A percentile compares a stretch with the other conserved stretches of the same genome.
These are phyloP conservation scores for Cataglyphis rosenhaueri DNA, from an alignment of 2,888 invertebrate species.

Conservation along the genomic window DNA sequence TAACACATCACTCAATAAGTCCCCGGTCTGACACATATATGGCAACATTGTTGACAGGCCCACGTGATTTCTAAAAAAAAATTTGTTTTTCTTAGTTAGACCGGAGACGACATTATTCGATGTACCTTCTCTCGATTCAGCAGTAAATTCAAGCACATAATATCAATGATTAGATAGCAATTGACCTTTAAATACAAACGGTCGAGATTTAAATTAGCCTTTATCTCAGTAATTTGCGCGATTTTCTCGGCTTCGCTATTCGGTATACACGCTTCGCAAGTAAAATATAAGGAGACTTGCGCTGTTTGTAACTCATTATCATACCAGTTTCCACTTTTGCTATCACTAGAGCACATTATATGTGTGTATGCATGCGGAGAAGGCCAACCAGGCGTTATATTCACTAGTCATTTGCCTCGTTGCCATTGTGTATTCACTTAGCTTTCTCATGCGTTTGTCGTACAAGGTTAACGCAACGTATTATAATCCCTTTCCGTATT, in stretches of 20 bases:
- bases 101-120: background rate
- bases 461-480: conserved; percentile 45
- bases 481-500: background rate
- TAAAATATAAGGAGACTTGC: conserved; percentile 24
- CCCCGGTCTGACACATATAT: too few relatives aligned
- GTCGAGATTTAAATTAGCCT: conserved; percentile 21
- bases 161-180: conserved; percentile 22
- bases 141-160: conserved; percentile 20
- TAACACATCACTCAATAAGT: too few relatives aligned
- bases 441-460: conserved; percentile 33
- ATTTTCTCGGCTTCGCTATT: conserved; percentile 12
- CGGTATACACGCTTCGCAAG: conserved; percentile 9
- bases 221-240: conserved; percentile 21
- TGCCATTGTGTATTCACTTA: conserved; percentile 41
- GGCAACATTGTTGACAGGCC: too few relatives aligned
- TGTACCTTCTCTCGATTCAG: background rate
- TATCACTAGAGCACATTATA: conserved; percentile 33
- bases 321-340: conserved; percentile 54
- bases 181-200: conserved; percentile 37
- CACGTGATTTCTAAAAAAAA: too few relatives aligned
- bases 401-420: conserved; percentile 45
- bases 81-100: too few relatives aligned
- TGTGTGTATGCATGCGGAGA: background rate
- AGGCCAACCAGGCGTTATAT: conserved; percentile 42
- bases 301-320: conserved; percentile 52